Percentiles rank a stretch among this genome's conserved stretches.
phyloP scores from a whole-genome alignment of 1,140 invertebrate species.

The Grapholita molesta region DNA sequence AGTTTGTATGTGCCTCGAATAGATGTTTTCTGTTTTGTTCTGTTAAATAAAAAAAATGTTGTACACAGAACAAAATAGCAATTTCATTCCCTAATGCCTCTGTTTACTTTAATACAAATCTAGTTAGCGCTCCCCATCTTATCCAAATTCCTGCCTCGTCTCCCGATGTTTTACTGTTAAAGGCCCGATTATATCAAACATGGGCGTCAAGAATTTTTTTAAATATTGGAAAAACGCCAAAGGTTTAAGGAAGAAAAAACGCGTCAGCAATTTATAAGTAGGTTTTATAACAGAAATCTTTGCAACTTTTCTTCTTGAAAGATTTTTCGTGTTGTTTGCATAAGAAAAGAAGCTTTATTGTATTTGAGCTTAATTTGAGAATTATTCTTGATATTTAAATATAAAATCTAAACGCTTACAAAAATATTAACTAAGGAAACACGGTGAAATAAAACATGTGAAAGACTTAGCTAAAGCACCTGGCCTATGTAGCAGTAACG shows the following conservation, averaged over 20 bases:
- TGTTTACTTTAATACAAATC: constrained; percentile 69
- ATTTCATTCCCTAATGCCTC: constrained; percentile 69
- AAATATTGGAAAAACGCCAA: neutral
- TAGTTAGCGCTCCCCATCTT: constrained; percentile 20
- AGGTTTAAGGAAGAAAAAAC: neutral
- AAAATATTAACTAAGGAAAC: no score
- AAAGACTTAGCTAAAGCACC: no score
- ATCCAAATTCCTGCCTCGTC: constrained; percentile 39
- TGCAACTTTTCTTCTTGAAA: no score
- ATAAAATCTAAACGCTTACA: no score
- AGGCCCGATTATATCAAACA: constrained; percentile 26
- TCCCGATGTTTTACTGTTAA: constrained; percentile 22
- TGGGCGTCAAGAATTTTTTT: neutral
- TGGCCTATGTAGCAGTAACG: no score
- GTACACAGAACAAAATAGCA: constrained; percentile 44
- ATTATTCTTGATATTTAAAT: no score
- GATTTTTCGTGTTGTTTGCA: neutral
- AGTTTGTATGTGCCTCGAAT: no score
- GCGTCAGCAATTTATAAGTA: neutral
- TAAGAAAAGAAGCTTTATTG: neutral
- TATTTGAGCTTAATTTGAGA: no score
- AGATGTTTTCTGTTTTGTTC: no score
- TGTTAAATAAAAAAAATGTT: neutral
- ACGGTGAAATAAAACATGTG: no score
- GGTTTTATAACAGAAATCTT: neutral